phyloP scores from a whole-genome alignment of 2,797 vertebrate species.

The Xiphophorus birchmanni region DNA sequence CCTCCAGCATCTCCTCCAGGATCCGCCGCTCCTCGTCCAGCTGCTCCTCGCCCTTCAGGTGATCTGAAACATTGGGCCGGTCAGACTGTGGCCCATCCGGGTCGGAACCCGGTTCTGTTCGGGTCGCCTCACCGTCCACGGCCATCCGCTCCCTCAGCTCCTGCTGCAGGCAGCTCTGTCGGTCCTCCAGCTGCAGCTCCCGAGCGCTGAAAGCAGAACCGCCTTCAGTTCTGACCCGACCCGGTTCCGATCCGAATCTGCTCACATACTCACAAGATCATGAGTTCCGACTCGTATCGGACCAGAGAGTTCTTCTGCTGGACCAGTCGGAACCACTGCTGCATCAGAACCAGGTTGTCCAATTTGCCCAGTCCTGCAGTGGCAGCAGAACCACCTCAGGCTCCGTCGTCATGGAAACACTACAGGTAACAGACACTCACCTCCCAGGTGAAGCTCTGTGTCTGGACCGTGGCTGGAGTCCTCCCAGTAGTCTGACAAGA shows the following conservation, averaged over 20 bases:
- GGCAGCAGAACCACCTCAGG: background rate
- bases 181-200: constrained; percentile 94
- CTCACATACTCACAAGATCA: constrained; percentile 91
- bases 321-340: constrained; percentile 95
- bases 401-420: background rate
- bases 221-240: background rate
- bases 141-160: constrained; percentile 95
- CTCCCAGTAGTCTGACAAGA: constrained; percentile 94
- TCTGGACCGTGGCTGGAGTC: constrained; percentile 89
- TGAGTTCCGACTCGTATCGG: constrained; percentile 93
- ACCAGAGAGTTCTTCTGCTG: constrained; percentile 95
- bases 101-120: background rate
- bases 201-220: constrained; percentile 83
- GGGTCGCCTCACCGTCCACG: constrained; percentile 84
- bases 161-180: constrained; percentile 95
- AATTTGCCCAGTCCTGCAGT: constrained; percentile 89
- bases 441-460: constrained; percentile 93
- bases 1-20: constrained; percentile 95
- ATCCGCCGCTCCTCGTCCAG: constrained; percentile 90
- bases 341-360: constrained; percentile 93
- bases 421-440: constrained; percentile 78
- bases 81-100: background rate
- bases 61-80: constrained; percentile 77
- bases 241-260: background rate
- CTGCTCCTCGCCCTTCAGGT: constrained; percentile 89